Evolutionary conservation across 2,113 vertebrate genomes (phyloP).

Genomic region (Hippocampus guttulatus): DNA sequence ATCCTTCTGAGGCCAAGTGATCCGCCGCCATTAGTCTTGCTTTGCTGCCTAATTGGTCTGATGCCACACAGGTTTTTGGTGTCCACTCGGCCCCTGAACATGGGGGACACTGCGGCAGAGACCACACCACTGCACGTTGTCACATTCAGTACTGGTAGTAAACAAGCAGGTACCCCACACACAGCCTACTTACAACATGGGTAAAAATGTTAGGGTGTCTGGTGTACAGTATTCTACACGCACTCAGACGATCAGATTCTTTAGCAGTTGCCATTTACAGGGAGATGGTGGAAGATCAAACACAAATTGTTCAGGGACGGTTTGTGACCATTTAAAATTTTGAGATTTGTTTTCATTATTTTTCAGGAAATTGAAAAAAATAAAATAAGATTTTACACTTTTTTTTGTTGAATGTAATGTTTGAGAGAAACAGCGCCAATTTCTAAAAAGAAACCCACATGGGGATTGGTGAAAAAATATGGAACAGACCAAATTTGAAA

Average conservation of each 20-base stretch:
- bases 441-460: neutral
- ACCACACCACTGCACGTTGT: conserved; percentile 5
- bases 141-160: conserved; percentile 25
- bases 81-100: conserved; percentile 42
- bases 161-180: conserved; percentile 24
- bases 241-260: neutral
- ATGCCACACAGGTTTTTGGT: conserved; percentile 44
- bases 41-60: conserved; percentile 70
- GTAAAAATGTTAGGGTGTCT: neutral
- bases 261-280: neutral
- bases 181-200: conserved; percentile 5
- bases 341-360: too few species aligned
- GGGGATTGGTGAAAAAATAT: neutral
- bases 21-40: conserved; percentile 67
- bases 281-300: neutral
- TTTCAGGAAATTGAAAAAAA: neutral
- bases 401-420: neutral
- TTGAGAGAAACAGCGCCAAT: neutral
- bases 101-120: conserved; percentile 19
- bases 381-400: too few species aligned
- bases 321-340: neutral
- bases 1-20: conserved; percentile 67
- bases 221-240: neutral
- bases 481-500: neutral
- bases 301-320: neutral